Evolutionary conservation across 2,113 vertebrate species (phyloP), one percentile per base, ranked within the genome.

Genomic region (Rousettus leschenaultii): DNA sequence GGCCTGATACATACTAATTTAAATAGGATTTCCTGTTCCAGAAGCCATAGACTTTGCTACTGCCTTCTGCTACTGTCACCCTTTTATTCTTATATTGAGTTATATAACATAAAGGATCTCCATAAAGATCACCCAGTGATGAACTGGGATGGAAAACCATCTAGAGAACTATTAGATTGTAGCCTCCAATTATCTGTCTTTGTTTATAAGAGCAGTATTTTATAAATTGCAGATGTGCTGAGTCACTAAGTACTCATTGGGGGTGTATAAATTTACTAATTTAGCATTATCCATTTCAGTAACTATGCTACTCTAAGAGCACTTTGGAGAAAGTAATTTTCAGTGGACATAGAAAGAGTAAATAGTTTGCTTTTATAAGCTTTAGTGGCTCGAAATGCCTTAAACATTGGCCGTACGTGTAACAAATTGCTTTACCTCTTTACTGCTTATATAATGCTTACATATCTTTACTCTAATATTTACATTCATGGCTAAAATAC

Each of bases 141-240:
- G 51, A 94, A 77, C 24, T 78, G 88, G 33, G 95, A 91, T 86
- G 82, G 75, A 82, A 24, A 86, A 88, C 19, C 66, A 16, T 73
- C 91, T 85, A 75, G 85, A 90, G 96, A 97, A 48, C 91, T 91
- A 78, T 95, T 94, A 92, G 77, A 73, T 35, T 80, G 19, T 86
- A 74, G 85, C 85, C 55, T 96, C 73, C 55, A 77, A 93, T 97
- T 92, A 91, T 89, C 87, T 89, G 84, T 87, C 95, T 95, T 95
- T 97, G 95, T 96, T 96, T 95, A 89, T 95, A 94, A 96, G 86
- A 89, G 71, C 57, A 93, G 71, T 86, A 83, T 97, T 97, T 97
- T 74, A 71, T 89, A 97, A 96, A 95, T 91, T 96, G 91, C 82
- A 92, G 75, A 95, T 91, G 80, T 97, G 96, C 95, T 97, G 97